Evolutionary conservation across 2,113 vertebrate species (phyloP), one percentile per base, ranked within the genome.

Genomic region (Eptatretus burgeri): DNA sequence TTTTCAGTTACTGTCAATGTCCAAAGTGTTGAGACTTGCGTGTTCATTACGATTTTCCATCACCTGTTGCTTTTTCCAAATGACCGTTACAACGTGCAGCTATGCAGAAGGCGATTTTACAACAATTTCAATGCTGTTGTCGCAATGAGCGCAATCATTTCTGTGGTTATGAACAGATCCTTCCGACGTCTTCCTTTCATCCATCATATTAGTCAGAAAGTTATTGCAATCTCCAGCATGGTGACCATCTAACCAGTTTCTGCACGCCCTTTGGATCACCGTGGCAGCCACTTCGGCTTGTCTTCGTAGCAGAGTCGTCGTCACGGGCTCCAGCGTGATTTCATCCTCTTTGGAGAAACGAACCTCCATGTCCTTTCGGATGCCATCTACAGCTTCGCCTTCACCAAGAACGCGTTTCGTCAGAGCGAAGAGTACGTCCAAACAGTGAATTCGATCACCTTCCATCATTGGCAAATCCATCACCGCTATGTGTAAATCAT

Each of bases 251-350:
- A 60, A 20, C 56, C 56, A 19, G 12, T 60, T 60, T 12, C 56
- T 60, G 56, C n/a, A 60, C 56, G 56, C 56, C n/a, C 56, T n/a
- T 19, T 60, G 56, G 56, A 60, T 60, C 56, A 17, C 19, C n/a
- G 19, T 60, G 56, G 56, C 56, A 9, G 56, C 56, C 56, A 60
- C n/a, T 10, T 60, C 56, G 9, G n/a, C 56, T 19, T 60, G 56
- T 19, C 56, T 17, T 10, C 56, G 56, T 12, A n/a, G 10, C 10
- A 60, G 56, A 2, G 56, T 60, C n/a, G n/a, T 60, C 56, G 56
- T 11, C 9, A 13, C 12, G 9, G 56, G 56, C 19, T n/a, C 12
- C n/a, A 60, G 56, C 56, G 56, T 60, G 56, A n/a, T 19, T 10
- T 19, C 19, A 13, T 60, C 56, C 56, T 17, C 10, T 41, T 41